Conservation (phyloP, 2,113 vertebrate species). For the Rhagologus leucostigma region DNA sequence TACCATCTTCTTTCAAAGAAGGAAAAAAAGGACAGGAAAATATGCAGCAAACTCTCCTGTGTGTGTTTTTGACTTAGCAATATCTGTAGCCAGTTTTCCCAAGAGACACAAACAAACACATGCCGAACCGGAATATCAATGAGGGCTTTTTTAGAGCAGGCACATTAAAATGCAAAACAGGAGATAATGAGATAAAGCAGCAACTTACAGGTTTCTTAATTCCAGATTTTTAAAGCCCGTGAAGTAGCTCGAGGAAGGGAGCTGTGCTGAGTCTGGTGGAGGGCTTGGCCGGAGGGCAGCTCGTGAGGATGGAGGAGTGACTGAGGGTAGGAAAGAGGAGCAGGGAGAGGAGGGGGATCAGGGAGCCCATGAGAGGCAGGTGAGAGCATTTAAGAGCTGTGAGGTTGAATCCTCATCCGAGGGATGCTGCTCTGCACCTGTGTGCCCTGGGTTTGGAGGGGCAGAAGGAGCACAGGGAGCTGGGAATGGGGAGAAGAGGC, state of each 20-base stretch:
- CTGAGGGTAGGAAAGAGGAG: background rate
- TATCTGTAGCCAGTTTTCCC: constrained; percentile 74
- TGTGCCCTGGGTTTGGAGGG: background rate
- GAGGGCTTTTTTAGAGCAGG: constrained; percentile 74
- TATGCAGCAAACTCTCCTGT: constrained; percentile 50
- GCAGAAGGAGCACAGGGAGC: background rate
- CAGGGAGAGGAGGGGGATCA: background rate
- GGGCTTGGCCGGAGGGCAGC: background rate
- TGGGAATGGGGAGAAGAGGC: background rate
- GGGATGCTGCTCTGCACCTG: background rate
- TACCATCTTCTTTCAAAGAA: constrained; percentile 22
- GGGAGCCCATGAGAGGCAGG: background rate
- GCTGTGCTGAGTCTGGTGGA: background rate
- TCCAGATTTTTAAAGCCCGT: constrained; percentile 28
- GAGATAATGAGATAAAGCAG: constrained; percentile 80
- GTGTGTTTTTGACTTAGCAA: constrained; percentile 71
- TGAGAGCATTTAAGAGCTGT: background rate
- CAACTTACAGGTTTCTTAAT: constrained; percentile 72
- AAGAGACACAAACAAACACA: constrained; percentile 78
- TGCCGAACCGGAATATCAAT: constrained; percentile 75
- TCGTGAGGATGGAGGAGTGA: background rate
- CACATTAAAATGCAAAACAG: constrained; percentile 82
- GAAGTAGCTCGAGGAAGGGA: background rate
- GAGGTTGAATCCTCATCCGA: background rate
- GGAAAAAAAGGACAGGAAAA: background rate